Evolutionary conservation across 2,113 vertebrate genomes (phyloP), one percentile per base, ranked within the genome.

Genomic region (Suncus etruscus): DNA sequence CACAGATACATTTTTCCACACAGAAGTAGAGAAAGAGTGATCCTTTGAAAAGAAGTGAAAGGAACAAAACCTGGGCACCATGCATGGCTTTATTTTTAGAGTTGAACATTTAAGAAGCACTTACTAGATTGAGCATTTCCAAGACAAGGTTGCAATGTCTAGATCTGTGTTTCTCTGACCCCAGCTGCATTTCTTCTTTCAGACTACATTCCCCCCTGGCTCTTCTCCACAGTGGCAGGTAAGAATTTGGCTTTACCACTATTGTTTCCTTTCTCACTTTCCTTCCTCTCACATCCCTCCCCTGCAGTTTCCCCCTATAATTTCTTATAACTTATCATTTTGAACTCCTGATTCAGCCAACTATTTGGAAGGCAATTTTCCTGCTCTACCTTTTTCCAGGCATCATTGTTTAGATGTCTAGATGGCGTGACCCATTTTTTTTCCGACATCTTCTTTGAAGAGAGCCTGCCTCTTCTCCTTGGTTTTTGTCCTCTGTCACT

Each of bases 321-420:
- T 97, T 97, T 96, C 70, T 22, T 69, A 51, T 77, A 91, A 74
- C 78, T 92, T 74, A 83, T 54, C 69, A 86, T 95, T 95, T 72
- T 90, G 31, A 86, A 27, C 70, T 89, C 74, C 27, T 74, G 54
- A 93, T 96, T 77, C 95, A 86, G 27, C 86, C 78, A 63, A 91
- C 94, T 88, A 94, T 95, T 94, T 83, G 94, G 84, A 90, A n/a
- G 10, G 93, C 89, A 96, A 97, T 94, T 94, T 81, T 94, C 93
- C 96, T 47, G 22, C 86, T 84, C 50, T 83, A 61, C 92, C 88
- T 94, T 95, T 76, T 78, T 63, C 58, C 89, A 94, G 69, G 88
- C 86, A 50, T 93, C 90, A 50, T 58, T 73, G 86, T 93, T 92
- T 79, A 94, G 93, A 91, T 76, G 89, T 90, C 94, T 68, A 83